A percentile compares a stretch with the other conserved stretches of the same genome.
Evolutionary conservation across 92 coral and sea anemone species (phyloP).

Genomic region (Siderastrea siderea): DNA sequence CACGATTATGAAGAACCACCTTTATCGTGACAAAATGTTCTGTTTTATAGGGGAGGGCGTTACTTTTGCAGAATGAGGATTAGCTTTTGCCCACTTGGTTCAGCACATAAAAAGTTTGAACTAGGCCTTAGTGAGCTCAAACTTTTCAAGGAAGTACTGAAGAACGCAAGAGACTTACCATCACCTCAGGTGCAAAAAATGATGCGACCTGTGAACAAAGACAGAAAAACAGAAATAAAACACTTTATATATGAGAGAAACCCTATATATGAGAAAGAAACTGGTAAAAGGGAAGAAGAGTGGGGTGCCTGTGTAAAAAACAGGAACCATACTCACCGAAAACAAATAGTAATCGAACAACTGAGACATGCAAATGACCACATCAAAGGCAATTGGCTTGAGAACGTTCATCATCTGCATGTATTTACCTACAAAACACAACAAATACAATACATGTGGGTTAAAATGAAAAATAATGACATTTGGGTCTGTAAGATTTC

Average conservation of each 20-base stretch:
- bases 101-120: too few species aligned
- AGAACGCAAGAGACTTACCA: constrained; percentile 70
- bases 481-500: too few species aligned
- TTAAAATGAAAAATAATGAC: too few species aligned
- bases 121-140: too few species aligned
- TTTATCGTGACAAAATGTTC: too few species aligned
- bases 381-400: constrained; percentile 99
- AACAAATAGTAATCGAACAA: constrained; percentile 96
- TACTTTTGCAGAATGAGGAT: too few species aligned
- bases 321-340: constrained; percentile 79
- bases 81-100: too few species aligned
- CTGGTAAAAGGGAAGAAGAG: background rate
- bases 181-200: constrained; percentile 94
- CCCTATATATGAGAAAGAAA: too few species aligned
- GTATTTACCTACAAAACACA: constrained; percentile 85
- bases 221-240: background rate
- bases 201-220: constrained; percentile 80
- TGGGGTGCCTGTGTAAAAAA: background rate
- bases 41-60: too few species aligned
- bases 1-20: too few species aligned
- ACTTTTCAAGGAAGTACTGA: background rate
- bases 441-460: too few species aligned
- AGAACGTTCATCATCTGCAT: constrained; percentile 99
- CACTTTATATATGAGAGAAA: too few species aligned
- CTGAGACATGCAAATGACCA: constrained; percentile 98